Conservation (phyloP, 2,797 vertebrate genomes). For the Megaceryle alcyon region DNA sequence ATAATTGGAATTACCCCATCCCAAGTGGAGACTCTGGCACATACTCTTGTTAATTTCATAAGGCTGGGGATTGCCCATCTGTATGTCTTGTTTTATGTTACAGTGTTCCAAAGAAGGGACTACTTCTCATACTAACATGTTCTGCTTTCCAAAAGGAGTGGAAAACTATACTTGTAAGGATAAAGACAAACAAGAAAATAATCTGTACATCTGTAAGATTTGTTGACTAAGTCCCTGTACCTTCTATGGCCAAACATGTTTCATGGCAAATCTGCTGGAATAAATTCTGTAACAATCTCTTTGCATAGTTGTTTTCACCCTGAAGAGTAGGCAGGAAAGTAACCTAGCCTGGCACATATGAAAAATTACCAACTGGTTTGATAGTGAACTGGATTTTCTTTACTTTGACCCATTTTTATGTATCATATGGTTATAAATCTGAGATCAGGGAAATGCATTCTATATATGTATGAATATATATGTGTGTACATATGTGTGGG, state of each 20-base stretch:
- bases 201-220: not conserved
- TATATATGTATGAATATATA: not conserved
- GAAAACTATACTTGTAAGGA: not conserved
- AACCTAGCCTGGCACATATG: not conserved
- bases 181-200: not conserved
- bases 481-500: not conserved
- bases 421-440: not conserved
- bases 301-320: not conserved
- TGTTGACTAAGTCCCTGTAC: rapidly evolving
- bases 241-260: not conserved
- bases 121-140: not conserved
- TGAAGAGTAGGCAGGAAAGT: not conserved
- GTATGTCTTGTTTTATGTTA: not conserved
- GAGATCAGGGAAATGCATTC: conserved; percentile 1
- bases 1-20: not conserved
- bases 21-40: not conserved
- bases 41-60: not conserved
- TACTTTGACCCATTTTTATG: not conserved
- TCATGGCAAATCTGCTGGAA: not conserved
- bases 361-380: not conserved
- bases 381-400: not conserved
- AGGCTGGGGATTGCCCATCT: rapidly evolving
- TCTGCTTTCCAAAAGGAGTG: not conserved
- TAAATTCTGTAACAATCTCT: not conserved
- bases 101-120: not conserved